Evolutionary conservation across 2,113 vertebrate species (phyloP).

Genomic region (Rhinolophus ferrumequinum): DNA sequence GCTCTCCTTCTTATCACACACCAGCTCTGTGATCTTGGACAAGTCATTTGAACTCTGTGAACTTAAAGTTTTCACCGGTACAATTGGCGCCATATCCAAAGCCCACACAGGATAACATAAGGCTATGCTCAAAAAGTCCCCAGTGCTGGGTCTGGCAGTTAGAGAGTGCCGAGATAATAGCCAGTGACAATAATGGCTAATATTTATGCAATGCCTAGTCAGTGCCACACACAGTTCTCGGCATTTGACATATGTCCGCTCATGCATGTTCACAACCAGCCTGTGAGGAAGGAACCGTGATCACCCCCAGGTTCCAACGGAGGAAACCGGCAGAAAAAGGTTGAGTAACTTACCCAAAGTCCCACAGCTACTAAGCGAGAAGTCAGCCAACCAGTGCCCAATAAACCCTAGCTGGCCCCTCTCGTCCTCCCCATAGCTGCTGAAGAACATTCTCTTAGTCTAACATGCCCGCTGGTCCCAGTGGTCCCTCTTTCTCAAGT

Average conservation of each 20-base stretch:
- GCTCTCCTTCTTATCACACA: rapidly evolving
- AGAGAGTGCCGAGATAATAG: not conserved
- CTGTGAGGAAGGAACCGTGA: not conserved
- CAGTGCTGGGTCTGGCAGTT: not conserved
- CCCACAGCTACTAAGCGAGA: not conserved
- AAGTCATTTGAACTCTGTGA: not conserved
- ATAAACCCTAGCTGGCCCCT: too few relatives aligned
- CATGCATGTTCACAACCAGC: not conserved
- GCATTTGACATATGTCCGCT: not conserved
- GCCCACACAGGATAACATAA: not conserved
- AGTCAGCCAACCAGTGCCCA: not conserved
- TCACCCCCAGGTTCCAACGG: rapidly evolving
- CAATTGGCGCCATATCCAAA: not conserved
- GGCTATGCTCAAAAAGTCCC: not conserved
- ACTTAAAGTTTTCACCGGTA: constrained; percentile 3
- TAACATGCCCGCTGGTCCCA: not conserved
- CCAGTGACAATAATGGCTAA: not conserved
- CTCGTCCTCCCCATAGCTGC: not conserved
- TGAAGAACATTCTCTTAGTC: not conserved
- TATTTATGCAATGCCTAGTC: not conserved
- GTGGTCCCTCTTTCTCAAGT: not conserved
- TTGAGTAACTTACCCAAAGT: not conserved
- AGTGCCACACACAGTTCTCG: not conserved
- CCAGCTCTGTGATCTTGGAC: not conserved
- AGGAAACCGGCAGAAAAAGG: not conserved